Evolutionary conservation across 2,888 invertebrate genomes (phyloP).

Genomic region (Diarsia mendica): DNA sequence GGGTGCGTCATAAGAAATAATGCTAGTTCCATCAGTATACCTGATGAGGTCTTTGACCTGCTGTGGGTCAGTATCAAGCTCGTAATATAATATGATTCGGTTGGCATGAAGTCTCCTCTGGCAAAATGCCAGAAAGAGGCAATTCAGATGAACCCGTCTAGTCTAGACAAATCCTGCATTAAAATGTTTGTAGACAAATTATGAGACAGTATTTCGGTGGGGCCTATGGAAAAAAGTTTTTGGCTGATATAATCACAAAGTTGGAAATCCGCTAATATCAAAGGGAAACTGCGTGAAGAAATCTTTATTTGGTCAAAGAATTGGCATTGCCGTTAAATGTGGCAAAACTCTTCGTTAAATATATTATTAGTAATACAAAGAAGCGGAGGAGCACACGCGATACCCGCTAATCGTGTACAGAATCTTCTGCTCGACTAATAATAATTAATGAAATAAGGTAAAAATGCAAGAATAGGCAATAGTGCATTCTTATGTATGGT

Average conservation of each 20-base stretch:
- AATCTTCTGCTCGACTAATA: too few species aligned
- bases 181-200: slow-evolving; percentile 2
- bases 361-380: too few species aligned
- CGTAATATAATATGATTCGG: slow-evolving; percentile 1
- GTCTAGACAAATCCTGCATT: slow-evolving; percentile 4
- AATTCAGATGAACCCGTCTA: not conserved
- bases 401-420: too few species aligned
- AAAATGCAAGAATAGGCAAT: too few species aligned
- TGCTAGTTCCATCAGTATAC: too few species aligned
- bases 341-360: too few species aligned
- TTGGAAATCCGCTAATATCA: not conserved
- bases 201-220: not conserved
- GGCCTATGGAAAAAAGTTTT: too few species aligned
- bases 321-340: not conserved
- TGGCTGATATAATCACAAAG: too few species aligned
- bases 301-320: not conserved
- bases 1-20: not conserved
- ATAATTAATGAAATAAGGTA: too few species aligned
- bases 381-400: too few species aligned
- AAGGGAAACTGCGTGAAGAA: not conserved
- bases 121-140: slow-evolving; percentile 20
- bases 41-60: not conserved
- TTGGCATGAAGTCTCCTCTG: not conserved
- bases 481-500: too few species aligned
- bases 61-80: not conserved